phyloP scores from a whole-genome alignment of 2,113 vertebrate species.

The Clarias magur region DNA sequence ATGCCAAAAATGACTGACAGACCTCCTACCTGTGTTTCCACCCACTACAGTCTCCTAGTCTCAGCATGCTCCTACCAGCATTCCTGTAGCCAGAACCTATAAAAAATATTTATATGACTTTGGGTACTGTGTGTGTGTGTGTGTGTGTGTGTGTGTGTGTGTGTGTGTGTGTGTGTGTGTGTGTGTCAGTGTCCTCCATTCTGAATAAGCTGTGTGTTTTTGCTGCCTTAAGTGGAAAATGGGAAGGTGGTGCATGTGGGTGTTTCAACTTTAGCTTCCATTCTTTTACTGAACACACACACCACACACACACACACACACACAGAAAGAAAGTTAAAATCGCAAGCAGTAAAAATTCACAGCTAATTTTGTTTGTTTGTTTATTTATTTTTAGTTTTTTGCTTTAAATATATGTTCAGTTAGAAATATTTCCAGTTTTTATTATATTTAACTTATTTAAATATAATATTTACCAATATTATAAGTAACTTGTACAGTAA shows the following conservation, averaged over 20 bases:
- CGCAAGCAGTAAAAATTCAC: too few species aligned
- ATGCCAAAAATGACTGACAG: not conserved
- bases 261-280: conserved; percentile 5
- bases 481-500: not conserved
- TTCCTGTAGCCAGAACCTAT: not conserved
- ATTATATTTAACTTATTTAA: too few species aligned
- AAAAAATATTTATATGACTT: not conserved
- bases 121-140: not conserved
- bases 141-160: not conserved
- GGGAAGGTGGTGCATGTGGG: conserved; percentile 1
- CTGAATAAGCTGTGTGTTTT: not conserved
- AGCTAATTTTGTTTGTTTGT: not conserved
- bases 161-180: not conserved
- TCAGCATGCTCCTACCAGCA: not conserved
- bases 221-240: not conserved
- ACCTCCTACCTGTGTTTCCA: not conserved
- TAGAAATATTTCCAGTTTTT: not conserved
- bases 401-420: not conserved
- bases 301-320: conserved; percentile 39
- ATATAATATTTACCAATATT: not conserved
- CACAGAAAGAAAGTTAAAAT: not conserved
- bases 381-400: not conserved
- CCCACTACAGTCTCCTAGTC: not conserved
- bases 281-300: conserved; percentile 10
- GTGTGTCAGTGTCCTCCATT: not conserved